Evolutionary conservation across 1,140 invertebrate species (phyloP), one percentile per base, ranked within the genome.

Genomic region (Hetaerina americana): DNA sequence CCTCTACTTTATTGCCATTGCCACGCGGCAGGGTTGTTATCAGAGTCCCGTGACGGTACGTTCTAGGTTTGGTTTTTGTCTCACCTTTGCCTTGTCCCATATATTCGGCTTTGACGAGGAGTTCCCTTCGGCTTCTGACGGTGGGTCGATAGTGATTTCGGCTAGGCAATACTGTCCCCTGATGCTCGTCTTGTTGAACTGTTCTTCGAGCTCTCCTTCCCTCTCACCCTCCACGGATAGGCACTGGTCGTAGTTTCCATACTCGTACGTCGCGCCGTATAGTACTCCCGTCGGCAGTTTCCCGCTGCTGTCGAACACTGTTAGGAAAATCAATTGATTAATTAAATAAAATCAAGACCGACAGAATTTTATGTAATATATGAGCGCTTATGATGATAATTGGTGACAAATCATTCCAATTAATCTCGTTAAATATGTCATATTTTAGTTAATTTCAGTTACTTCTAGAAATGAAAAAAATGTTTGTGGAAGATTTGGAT

Each of bases 181-280:
- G 15, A 78, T 70, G 40, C 72, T 26, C 72, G 76, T 25, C 73
- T 78, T 70, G 79, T 80, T n/a, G 79, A 78, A 78, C 67, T 80
- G 77, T 0, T 77, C 79, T 18, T 74, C 68, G 69, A 80, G 2
- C 40, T 57, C 40, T 57, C 22, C 10, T 79, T 57, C 74, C 76
- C 26, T 77, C 71, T 27, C 15, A 71, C 75, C n/a, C n/a, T n/a
- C n/a, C 8, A 81, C 77, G 66, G 73, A 49, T 6, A 84, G 68
- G 70, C 84, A 85, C 74, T 84, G 80, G 73, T 84, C 81, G 75
- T 81, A 84, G 76, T 84, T 82, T 22, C 84, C 84, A n/a, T 82
- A 76, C 68, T 81, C 80, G 69, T 79, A 79, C 10, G 79, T 76
- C 75, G 84, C 82, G 0, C 83, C 84, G 26, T 78, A 80, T 26